Percentiles rank a stretch among this genome's conserved stretches.
These are phyloP conservation scores for Myripristis jacobus DNA, from an alignment of 2,797 vertebrate genomes.

Conservation along the genomic window DNA sequence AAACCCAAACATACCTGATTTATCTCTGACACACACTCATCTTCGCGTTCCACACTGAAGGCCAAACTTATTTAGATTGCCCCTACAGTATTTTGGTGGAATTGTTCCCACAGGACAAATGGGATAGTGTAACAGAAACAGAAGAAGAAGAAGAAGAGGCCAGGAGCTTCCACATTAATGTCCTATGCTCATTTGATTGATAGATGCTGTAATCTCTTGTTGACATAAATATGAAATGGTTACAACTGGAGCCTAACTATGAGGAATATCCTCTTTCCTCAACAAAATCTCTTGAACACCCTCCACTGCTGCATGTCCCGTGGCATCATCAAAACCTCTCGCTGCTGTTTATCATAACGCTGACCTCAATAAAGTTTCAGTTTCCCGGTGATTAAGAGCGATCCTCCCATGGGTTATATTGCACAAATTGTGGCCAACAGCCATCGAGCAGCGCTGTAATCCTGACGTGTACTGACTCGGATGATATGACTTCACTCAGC, in stretches of 20 bases:
- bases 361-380: conserved; percentile 29
- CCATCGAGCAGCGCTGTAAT: not conserved
- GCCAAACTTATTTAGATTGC: conserved; percentile 43
- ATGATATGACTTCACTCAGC: conserved; percentile 25
- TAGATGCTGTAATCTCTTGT: conserved; percentile 10
- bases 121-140: conserved; percentile 44
- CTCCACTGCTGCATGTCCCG: not conserved
- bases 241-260: conserved; percentile 1
- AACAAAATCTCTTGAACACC: conserved; percentile 14
- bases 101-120: conserved; percentile 59
- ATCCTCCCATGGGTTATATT: conserved; percentile 3
- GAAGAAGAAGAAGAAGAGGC: too few species aligned
- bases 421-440: not conserved
- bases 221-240: conserved; percentile 15
- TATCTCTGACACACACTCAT: conserved; percentile 59
- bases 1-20: conserved; percentile 67
- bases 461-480: not conserved
- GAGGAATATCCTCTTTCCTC: not conserved
- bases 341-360: conserved; percentile 25
- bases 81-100: conserved; percentile 31
- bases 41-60: conserved; percentile 53
- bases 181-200: conserved; percentile 21
- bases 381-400: conserved; percentile 3
- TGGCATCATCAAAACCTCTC: conserved; percentile 8
- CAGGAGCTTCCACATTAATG: conserved; percentile 37